A percentile compares a stretch with the other conserved stretches of the same genome.
Conservation (phyloP, 2,797 vertebrate genomes). For the Glossophaga mutica region DNA sequence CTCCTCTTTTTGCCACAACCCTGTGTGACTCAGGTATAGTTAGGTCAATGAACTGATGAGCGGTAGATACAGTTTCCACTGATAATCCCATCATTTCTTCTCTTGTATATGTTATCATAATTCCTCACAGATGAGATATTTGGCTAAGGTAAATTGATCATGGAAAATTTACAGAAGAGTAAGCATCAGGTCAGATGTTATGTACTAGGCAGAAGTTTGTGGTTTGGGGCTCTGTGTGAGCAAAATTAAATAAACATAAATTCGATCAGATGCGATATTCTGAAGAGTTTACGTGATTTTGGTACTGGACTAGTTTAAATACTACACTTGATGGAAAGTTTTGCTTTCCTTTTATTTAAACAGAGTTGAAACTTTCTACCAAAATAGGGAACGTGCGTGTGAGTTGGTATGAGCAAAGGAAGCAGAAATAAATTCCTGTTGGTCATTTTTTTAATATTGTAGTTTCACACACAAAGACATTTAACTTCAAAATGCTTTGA, state of each 20-base stretch:
- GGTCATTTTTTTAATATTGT: conserved; percentile 70
- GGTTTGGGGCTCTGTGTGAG: not conserved
- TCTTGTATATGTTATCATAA: not conserved
- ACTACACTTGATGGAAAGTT: conserved; percentile 50
- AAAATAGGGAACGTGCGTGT: not conserved
- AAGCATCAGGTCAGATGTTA: not conserved
- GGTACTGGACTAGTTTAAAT: conserved; percentile 22
- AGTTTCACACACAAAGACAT: conserved; percentile 61
- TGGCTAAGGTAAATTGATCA: not conserved
- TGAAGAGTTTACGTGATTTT: not conserved
- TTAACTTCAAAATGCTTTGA: conserved; percentile 74
- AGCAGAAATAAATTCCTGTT: conserved; percentile 65
- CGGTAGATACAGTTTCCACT: not conserved
- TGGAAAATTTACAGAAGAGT: not conserved
- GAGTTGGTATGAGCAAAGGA: conserved; percentile 39
- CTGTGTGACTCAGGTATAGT: not conserved
- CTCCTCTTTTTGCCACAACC: not conserved
- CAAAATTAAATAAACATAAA: conserved; percentile 1
- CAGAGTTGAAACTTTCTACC: not conserved
- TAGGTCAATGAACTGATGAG: not conserved
- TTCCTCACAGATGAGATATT: not conserved
- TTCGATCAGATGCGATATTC: not conserved
- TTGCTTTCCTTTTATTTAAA: conserved; percentile 50
- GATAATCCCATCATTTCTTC: not conserved
- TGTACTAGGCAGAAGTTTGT: not conserved